These are phyloP conservation scores for Hiodon tergisus DNA, from an alignment of 2,113 vertebrate species.

Conservation along the genomic window DNA sequence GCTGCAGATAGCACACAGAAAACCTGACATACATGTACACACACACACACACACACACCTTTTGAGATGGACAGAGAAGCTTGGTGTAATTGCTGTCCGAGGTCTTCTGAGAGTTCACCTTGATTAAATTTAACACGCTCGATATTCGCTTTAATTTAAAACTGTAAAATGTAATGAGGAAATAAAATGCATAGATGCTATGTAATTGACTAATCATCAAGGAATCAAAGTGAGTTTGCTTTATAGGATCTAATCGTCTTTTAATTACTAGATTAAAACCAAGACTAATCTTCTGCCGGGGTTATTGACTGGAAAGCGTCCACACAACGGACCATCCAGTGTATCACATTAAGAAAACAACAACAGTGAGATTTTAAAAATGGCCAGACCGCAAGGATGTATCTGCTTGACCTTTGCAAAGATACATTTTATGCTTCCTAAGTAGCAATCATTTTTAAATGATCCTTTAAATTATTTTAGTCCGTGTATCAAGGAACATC, in stretches of 20 bases:
- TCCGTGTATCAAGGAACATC: too few relatives aligned
- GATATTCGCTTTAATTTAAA: conserved; percentile 59
- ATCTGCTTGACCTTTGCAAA: too few relatives aligned
- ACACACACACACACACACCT: conserved; percentile 35
- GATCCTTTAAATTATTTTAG: too few relatives aligned
- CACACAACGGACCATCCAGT: too few relatives aligned
- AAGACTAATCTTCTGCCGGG: background rate
- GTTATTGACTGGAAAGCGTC: too few relatives aligned
- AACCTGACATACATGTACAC: too few relatives aligned
- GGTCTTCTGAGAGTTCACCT: conserved; percentile 66
- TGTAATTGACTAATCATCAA: conserved; percentile 66
- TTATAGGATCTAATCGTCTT: conserved; percentile 58
- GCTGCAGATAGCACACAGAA: too few relatives aligned
- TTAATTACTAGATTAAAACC: conserved; percentile 60
- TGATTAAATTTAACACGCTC: conserved; percentile 56
- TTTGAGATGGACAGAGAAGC: conserved; percentile 48
- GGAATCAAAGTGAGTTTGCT: conserved; percentile 59
- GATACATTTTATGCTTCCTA: too few relatives aligned
- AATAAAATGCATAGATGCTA: conserved; percentile 66
- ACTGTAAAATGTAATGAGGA: conserved; percentile 60
- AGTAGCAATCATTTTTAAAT: too few relatives aligned
- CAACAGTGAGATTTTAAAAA: too few relatives aligned
- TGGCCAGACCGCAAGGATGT: too few relatives aligned
- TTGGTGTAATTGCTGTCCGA: conserved; percentile 58
- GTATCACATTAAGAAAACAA: too few relatives aligned